These are phyloP conservation scores for Nomada fabriciana DNA, from an alignment of 2,888 invertebrate genomes.

Conservation along the genomic window DNA sequence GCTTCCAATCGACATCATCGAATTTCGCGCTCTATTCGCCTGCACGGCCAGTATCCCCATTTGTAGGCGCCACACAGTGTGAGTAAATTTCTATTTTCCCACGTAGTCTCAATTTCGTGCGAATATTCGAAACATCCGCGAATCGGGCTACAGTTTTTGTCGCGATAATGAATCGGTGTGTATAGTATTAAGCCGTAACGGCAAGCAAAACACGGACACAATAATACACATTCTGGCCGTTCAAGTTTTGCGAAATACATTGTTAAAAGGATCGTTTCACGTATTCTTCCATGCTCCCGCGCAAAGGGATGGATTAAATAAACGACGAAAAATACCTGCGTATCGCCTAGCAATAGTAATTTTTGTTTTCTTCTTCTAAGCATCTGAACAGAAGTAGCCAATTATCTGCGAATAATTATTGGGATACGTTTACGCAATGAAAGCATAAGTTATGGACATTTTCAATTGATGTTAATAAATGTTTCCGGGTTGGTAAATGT, in stretches of 20 bases:
- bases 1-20: neutral
- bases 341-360: neutral
- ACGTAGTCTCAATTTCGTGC: neutral
- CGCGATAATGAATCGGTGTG: conserved; percentile 29
- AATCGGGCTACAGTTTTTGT: conserved; percentile 11
- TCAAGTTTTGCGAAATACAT: conserved; percentile 61
- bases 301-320: neutral
- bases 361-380: neutral
- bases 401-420: neutral
- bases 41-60: neutral
- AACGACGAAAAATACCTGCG: neutral
- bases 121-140: neutral
- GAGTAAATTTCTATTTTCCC: conserved; percentile 16
- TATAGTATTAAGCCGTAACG: conserved; percentile 42
- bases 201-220: conserved; percentile 46
- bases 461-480: neutral
- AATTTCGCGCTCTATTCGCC: neutral
- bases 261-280: conserved; percentile 57
- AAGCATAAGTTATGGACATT: neutral
- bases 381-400: neutral
- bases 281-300: neutral
- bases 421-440: neutral
- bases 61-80: neutral
- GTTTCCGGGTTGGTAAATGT: neutral
- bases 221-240: conserved; percentile 68